Evolutionary conservation across 1,140 invertebrate genomes (phyloP).

Genomic region (Phenacoccus solenopsis): DNA sequence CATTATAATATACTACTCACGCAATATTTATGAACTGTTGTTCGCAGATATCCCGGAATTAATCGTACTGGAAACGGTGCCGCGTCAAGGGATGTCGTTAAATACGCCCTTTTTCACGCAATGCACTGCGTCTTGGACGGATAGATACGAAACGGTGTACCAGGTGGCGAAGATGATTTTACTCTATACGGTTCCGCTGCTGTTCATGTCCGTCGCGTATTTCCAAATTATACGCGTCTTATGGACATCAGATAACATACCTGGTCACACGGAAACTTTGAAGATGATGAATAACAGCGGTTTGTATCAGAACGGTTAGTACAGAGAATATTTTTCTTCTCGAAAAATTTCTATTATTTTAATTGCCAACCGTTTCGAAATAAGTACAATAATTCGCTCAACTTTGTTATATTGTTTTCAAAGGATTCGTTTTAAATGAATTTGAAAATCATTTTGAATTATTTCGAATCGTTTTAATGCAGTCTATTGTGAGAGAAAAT

Average conservation of each 20-base stretch:
- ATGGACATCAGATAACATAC: constrained; percentile 62
- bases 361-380: too few relatives aligned
- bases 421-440: too few relatives aligned
- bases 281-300: constrained; percentile 19
- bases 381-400: too few relatives aligned
- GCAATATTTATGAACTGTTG: constrained; percentile 17
- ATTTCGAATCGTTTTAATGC: too few relatives aligned
- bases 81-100: constrained; percentile 35
- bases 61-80: constrained; percentile 47
- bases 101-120: constrained; percentile 56
- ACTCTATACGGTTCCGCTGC: constrained; percentile 60
- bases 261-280: constrained; percentile 43
- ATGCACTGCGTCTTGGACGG: constrained; percentile 53
- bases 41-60: constrained; percentile 61
- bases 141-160: constrained; percentile 50
- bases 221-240: constrained; percentile 68
- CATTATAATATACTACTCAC: not conserved
- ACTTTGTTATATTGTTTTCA: too few relatives aligned
- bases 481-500: too few relatives aligned
- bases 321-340: too few relatives aligned
- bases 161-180: constrained; percentile 52
- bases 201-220: constrained; percentile 73
- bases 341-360: too few relatives aligned
- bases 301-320: not conserved
- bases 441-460: too few relatives aligned